phyloP scores from a whole-genome alignment of 2,888 invertebrate species.

The Eilema griseolum region DNA sequence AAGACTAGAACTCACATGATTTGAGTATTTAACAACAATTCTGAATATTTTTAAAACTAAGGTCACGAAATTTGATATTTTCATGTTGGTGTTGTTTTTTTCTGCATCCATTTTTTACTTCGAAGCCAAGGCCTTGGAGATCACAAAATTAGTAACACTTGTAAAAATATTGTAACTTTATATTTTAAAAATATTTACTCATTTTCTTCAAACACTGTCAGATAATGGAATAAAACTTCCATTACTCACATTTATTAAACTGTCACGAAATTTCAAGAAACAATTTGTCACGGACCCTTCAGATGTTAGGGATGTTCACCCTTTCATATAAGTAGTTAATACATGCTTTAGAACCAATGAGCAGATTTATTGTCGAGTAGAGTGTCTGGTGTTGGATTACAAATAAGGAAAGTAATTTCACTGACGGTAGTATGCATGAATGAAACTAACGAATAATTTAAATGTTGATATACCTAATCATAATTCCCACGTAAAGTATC shows the following conservation, averaged over 20 bases:
- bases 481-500: too few species aligned
- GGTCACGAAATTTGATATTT: too few species aligned
- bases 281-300: constrained; percentile 69
- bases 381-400: constrained; percentile 47
- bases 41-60: too few species aligned
- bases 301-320: constrained; percentile 65
- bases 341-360: constrained; percentile 61
- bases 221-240: constrained; percentile 33
- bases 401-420: constrained; percentile 21
- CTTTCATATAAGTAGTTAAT: constrained; percentile 63
- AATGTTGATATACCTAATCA: too few species aligned
- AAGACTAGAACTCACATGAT: neutral
- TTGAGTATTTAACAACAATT: too few species aligned
- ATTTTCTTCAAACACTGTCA: neutral
- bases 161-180: too few species aligned
- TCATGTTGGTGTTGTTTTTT: too few species aligned
- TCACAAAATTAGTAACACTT: too few species aligned
- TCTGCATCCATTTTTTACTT: neutral
- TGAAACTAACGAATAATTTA: too few species aligned
- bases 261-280: constrained; percentile 62
- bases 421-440: constrained; percentile 8
- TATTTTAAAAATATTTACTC: neutral
- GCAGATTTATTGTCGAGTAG: constrained; percentile 55
- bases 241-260: constrained; percentile 63
- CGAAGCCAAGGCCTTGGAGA: too few species aligned